Base-by-base conservation (phyloP, 1,140 invertebrate species). In the Plectrocnemia conspersa region DNA sequence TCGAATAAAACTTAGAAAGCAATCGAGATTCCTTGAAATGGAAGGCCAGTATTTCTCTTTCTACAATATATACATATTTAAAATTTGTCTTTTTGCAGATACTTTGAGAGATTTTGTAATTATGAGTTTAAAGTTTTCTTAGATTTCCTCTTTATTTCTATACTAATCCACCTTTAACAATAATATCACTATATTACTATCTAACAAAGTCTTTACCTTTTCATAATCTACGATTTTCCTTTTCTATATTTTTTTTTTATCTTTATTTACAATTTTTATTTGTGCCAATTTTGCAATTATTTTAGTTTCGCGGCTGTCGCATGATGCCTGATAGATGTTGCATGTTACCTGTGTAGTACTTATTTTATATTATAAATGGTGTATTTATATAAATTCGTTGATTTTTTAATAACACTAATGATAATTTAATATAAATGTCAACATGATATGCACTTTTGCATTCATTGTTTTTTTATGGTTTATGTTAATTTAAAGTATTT, bases 1-100 rank as follows among this genome's bases (percentile, higher is more conserved):
- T 53, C 53, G 53, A 44, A 60, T 54, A 60, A 53, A 60, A 47
- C 58, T 56, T 60, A 60, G 58, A 59, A 59, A 54, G 53, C 58
- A 50, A 60, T 54, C 22, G 29, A 29, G 54, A 29, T 42, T 49
- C 45, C 15, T 50, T 42, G 38, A 52, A 27, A 41, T 29, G 27
- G n/a, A 50, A 56, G 54, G 54, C 45, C 54, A 56, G 58, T 52
- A 55, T 55, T 59, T 56, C 53, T 52, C 56, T 35, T 33, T 10
- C 41, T 45, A 53, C 45, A n/a, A 44, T 55, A 47, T 40, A 40
- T 40, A 13, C 21, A 40, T 40, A 40, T 15, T 5, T 40, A 40
- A 4, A 3, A 18, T 40, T 52, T 24, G 11, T 42, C 52, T 53
- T 45, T 59, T 33, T 33, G 36, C 44, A 42, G 56, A 19, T 52